Evolutionary conservation across 2,888 invertebrate genomes (phyloP).

Genomic region (Stenichneumon culpator): DNA sequence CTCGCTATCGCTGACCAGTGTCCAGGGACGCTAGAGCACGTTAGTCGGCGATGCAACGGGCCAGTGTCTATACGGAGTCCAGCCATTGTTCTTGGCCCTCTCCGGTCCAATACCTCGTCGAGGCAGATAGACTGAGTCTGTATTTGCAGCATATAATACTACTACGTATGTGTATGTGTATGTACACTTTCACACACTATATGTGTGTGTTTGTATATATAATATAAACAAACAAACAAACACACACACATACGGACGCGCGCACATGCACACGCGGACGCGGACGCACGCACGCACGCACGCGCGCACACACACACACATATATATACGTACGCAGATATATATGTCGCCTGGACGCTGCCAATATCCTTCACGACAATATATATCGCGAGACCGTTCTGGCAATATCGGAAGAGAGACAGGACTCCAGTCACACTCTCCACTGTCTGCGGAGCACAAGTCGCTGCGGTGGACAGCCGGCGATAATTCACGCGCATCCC

Average conservation of each 20-base stretch:
- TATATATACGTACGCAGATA: neutral
- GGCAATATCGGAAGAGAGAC: slow-evolving; percentile 67
- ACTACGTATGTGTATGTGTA: too few species aligned
- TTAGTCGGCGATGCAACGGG: slow-evolving; percentile 57
- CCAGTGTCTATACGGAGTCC: slow-evolving; percentile 56
- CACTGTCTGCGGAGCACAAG: slow-evolving; percentile 62
- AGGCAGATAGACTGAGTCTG: slow-evolving; percentile 61
- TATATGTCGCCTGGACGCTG: slow-evolving; percentile 30
- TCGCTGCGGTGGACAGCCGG: slow-evolving; percentile 76
- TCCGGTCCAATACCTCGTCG: slow-evolving; percentile 56
- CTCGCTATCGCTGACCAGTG: slow-evolving; percentile 35
- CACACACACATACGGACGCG: too few species aligned
- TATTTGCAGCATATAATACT: slow-evolving; percentile 15
- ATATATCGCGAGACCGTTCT: slow-evolving; percentile 65
- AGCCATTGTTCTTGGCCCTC: slow-evolving; percentile 65
- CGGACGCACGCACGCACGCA: too few species aligned
- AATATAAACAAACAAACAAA: too few species aligned
- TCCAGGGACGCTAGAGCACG: slow-evolving; percentile 41
- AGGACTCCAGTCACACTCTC: slow-evolving; percentile 54
- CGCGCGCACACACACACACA: too few species aligned
- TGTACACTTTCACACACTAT: too few species aligned
- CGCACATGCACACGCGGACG: too few species aligned
- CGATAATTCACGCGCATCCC: slow-evolving; percentile 78
- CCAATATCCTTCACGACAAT: slow-evolving; percentile 56
- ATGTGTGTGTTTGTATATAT: too few species aligned